Evolutionary conservation across 2,888 invertebrate species (phyloP), one percentile per base, ranked within the genome.

Genomic region (Melipona bicolor): DNA sequence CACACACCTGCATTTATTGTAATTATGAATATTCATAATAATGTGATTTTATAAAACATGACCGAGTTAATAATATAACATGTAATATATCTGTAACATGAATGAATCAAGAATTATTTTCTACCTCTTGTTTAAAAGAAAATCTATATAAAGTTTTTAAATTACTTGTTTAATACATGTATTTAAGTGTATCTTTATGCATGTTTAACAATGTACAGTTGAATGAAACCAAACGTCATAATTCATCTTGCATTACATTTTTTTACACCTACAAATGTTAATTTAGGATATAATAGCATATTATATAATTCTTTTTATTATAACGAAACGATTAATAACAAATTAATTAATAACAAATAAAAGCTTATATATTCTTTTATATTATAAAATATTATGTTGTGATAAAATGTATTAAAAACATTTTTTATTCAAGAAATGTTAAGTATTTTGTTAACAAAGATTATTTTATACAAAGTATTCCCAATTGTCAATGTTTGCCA

Each of bases 91-190:
- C 70, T 74, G 27, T 52, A 81, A 21, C 49, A 24, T n/a, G 54
- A 67, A 73, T 49, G 32, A 67, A 62, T 67, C 13, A 65, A 17
- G 11, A 77, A 74, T 87, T 71, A 77, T 77, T 80, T 56, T 79
- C 68, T 84, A 86, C 68, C 50, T 88, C 61, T 75, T 69, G 59
- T 83, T 88, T 80, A 24, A 77, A 59, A 13, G 9, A 49, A 56
- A 64, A 71, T 61, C 79, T 68, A 77, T 54, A 59, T 64, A 43
- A 62, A 65, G 50, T 59, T 70, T 43, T 76, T 65, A 72, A 59
- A 68, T 77, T 71, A 50, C 4, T 71, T 65, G 56, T 70, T 79
- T 81, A 79, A 81, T 19, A 54, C 80, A 43, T 49, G 32, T 77
- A 68, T 81, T 17, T 50, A 27, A 15, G 24, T 56, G 24, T 83